These are phyloP conservation scores for Lepidothrix coronata DNA, from an alignment of 2,113 vertebrate genomes.

Conservation along the genomic window DNA sequence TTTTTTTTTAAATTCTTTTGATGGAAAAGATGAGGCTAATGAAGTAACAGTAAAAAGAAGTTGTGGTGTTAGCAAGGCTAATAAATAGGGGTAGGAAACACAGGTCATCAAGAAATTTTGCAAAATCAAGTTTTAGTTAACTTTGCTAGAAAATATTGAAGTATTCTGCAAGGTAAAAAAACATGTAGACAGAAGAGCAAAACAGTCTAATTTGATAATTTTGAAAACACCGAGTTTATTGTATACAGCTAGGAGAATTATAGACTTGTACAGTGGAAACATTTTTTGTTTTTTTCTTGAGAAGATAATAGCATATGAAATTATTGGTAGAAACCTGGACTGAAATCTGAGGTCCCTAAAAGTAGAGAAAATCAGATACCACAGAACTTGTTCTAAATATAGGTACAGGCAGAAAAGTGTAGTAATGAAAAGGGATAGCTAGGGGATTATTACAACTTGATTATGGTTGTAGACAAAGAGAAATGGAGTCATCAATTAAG, in stretches of 20 bases:
- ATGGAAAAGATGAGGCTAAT: background rate
- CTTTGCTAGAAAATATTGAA: background rate
- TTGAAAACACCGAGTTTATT: background rate
- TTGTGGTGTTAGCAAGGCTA: background rate
- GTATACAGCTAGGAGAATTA: background rate
- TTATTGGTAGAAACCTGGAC: background rate
- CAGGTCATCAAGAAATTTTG: background rate
- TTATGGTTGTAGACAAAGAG: background rate
- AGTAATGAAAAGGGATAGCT: background rate
- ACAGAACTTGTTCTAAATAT: background rate
- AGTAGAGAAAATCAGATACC: background rate
- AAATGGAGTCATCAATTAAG: background rate
- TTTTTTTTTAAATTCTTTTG: background rate
- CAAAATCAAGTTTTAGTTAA: background rate
- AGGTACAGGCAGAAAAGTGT: background rate
- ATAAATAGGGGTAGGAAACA: background rate
- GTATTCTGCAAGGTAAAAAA: background rate
- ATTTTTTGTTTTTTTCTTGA: background rate
- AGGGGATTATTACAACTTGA: background rate
- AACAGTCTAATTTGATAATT: background rate
- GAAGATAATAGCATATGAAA: background rate
- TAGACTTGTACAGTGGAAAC: background rate
- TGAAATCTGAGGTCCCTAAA: background rate
- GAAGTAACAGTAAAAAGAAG: background rate
- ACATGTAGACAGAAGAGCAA: background rate